These are phyloP conservation scores for Ciconia maguari DNA, from an alignment of 2,113 vertebrate species.

Conservation along the genomic window DNA sequence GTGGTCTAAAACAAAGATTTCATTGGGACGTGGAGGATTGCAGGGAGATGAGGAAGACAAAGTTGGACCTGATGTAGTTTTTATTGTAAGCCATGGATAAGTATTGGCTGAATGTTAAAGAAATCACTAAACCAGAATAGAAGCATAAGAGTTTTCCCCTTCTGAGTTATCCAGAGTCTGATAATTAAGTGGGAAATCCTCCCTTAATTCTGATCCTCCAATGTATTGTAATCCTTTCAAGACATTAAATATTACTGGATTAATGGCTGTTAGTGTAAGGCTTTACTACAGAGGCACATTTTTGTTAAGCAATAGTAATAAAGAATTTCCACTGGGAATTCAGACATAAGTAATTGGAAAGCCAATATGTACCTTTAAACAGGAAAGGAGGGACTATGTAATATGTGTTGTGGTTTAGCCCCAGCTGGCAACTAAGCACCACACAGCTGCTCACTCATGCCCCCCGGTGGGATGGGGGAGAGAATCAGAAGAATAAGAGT, in stretches of 20 bases:
- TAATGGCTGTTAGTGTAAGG: neutral
- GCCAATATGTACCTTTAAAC: neutral
- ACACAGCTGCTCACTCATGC: no score
- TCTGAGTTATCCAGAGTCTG: neutral
- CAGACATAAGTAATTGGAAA: neutral
- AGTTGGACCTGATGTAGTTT: neutral
- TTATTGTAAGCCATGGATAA: neutral
- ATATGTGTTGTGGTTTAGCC: neutral
- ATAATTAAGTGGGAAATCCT: constrained; percentile 27
- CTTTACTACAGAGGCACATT: neutral
- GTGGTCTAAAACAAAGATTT: neutral
- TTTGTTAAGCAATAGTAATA: neutral
- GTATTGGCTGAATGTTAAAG: neutral
- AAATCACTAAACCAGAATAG: neutral
- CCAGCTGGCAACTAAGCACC: no score
- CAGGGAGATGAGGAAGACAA: neutral
- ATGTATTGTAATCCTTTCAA: neutral
- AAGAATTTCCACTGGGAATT: neutral
- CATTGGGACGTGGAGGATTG: neutral
- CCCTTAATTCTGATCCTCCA: constrained; percentile 10
- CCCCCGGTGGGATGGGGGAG: no score
- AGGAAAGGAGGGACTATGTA: neutral
- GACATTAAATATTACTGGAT: neutral
- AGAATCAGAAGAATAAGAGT: no score
- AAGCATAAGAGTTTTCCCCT: neutral